phyloP scores from a whole-genome alignment of 1,140 invertebrate species.

The Camponotus pennsylvanicus region DNA sequence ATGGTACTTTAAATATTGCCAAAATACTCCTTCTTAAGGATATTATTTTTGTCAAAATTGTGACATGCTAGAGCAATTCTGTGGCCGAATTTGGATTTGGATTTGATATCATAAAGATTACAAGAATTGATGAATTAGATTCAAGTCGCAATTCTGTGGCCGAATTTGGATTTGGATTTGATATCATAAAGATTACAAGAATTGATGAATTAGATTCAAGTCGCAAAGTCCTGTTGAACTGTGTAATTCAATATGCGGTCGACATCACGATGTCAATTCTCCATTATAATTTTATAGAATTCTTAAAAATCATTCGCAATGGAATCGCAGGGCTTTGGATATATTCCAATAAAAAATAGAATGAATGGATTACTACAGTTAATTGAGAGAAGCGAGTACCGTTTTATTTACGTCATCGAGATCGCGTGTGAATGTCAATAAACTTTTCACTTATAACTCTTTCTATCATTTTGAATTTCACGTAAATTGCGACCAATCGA shows the following conservation, averaged over 20 bases:
- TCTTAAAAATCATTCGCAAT: not conserved
- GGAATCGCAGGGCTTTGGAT: not conserved
- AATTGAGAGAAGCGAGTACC: not conserved
- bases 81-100: no score
- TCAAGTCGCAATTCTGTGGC: no score
- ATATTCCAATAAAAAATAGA: not conserved
- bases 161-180: no score
- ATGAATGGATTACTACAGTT: not conserved
- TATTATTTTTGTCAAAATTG: no score
- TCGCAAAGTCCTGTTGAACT: no score
- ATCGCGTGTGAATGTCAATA: constrained; percentile 14
- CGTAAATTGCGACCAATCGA: not conserved
- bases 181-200: no score
- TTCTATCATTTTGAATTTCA: constrained; percentile 34
- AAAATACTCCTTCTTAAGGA: no score
- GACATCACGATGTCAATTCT: not conserved
- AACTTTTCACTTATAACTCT: constrained; percentile 12
- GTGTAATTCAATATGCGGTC: not conserved
- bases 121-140: no score
- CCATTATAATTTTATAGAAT: not conserved
- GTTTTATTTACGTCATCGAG: not conserved
- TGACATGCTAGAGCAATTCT: no score
- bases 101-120: no score
- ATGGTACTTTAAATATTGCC: no score
- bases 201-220: no score